phyloP scores from a whole-genome alignment of 2,888 invertebrate species.

The Caenorhabditis panamensis region DNA sequence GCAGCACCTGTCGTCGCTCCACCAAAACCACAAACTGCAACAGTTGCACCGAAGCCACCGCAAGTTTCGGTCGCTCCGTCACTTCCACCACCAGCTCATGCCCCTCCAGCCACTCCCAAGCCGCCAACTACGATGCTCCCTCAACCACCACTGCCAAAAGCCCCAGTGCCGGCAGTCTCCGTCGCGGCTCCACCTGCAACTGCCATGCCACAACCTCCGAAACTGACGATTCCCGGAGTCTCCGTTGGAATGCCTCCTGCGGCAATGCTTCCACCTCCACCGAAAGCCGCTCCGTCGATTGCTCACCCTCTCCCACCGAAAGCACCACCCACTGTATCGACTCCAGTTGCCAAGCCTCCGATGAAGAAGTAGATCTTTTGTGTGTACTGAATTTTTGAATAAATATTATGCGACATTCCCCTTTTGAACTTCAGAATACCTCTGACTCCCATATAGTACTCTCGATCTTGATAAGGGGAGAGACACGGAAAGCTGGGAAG shows the following conservation, averaged over 20 bases:
- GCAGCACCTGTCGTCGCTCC: not conserved
- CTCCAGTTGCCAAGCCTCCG: no score
- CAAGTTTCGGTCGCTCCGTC: no score
- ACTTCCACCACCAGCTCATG: no score
- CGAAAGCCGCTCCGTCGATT: not conserved
- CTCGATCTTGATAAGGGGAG: no score
- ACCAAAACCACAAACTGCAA: not conserved
- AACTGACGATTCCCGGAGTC: not conserved
- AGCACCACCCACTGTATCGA: not conserved
- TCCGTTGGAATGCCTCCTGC: constrained; percentile 8
- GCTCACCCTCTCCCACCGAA: not conserved
- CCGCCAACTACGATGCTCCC: no score
- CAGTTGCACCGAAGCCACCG: no score
- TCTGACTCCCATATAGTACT: no score
- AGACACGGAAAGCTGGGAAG: constrained; percentile 73
- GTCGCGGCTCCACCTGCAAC: not conserved
- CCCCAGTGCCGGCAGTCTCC: not conserved
- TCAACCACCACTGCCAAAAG: not conserved
- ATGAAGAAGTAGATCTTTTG: no score
- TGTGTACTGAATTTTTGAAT: no score
- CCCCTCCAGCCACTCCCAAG: not conserved
- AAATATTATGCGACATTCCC: no score
- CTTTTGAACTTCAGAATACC: no score
- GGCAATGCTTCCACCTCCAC: not conserved
- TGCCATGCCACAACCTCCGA: not conserved